Base-by-base conservation (phyloP, 2,888 invertebrate species). In the Pardosa pseudoannulata region DNA sequence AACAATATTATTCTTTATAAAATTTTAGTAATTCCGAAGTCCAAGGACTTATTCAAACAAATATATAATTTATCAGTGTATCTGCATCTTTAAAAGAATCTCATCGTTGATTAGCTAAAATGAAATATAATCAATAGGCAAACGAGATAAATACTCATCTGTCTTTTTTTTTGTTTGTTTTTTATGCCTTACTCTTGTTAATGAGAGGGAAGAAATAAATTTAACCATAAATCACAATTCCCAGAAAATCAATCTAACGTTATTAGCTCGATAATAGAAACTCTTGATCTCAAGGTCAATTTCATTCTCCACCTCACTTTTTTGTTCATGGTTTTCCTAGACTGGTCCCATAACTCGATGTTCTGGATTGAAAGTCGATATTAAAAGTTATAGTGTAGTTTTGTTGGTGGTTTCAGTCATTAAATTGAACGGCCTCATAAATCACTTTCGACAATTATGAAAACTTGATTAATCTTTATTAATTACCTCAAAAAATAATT, bases 121-220 rank as follows among this genome's bases (percentile, higher is more conserved):
- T 36, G 9, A 36, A 79, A 79, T 70, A 56, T 70, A 70, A 70
- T 70, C 56, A 79, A 70, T 79, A 70, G 36, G 32, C n/a, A 62
- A n/a, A n/a, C n/a, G n/a, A 70, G 56, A 70, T 79, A 70, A 70
- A 32, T 41, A 28, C 31, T 31, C 39, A 13, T 64, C 36, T 29
- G 0, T 23, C 28, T 36, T 56, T 28, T 67, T 76, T 29, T 67
- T 76, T n/a, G n/a, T 29, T 62, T 11, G 23, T 19, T 29, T 65
- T 19, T 46, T 13, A n/a, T n/a, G 2, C 31, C 16, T 29, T 19
- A n/a, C 29, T 31, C n/a, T 72, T 56, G 50, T 31, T 56, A 72
- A 56, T 72, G n/a, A 56, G 19, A 19, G 29, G 31, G 7, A 46
- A 23, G 72, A 50, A 64, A 74, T 27, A 29, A 36, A 74, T 36